Conservation (phyloP, 2,888 invertebrate species). For the Pyrochroa serraticornis region DNA sequence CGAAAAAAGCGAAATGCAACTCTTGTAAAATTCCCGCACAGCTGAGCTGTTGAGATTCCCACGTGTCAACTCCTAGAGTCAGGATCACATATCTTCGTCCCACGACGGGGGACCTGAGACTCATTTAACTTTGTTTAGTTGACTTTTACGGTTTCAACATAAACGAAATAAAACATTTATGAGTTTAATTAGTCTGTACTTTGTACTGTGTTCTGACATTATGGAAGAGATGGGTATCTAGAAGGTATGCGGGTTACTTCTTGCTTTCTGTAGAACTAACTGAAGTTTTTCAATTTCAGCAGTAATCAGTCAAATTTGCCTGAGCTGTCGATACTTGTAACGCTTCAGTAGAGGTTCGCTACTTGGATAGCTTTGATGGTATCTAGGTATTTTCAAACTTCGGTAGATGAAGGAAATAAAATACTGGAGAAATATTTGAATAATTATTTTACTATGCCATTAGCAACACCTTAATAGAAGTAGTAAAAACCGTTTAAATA, state of each 20-base stretch:
- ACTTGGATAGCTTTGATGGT: too few species aligned
- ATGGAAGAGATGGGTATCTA: too few species aligned
- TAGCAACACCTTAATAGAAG: too few species aligned
- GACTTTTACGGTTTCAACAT: constrained; percentile 6
- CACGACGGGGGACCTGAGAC: constrained; percentile 2
- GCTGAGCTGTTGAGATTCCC: background rate
- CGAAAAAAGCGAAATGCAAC: too few species aligned
- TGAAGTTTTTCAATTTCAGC: constrained; percentile 16
- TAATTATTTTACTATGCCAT: too few species aligned
- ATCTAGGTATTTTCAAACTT: too few species aligned
- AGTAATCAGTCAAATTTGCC: constrained; percentile 14
- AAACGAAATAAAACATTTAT: constrained; percentile 13
- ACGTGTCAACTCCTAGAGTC: background rate
- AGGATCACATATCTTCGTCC: constrained; percentile 12
- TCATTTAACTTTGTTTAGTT: constrained; percentile 5
- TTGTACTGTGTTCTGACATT: background rate
- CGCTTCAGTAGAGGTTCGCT: too few species aligned
- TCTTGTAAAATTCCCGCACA: too few species aligned
- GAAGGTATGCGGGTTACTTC: background rate
- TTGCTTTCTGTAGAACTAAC: constrained; percentile 13
- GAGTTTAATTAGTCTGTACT: constrained; percentile 5
- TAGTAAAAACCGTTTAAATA: too few species aligned
- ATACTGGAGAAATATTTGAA: too few species aligned
- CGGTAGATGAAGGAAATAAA: too few species aligned
- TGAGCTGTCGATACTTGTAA: constrained; percentile 7